phyloP scores from a whole-genome alignment of 2,888 invertebrate species.

The Mamestra brassicae region DNA sequence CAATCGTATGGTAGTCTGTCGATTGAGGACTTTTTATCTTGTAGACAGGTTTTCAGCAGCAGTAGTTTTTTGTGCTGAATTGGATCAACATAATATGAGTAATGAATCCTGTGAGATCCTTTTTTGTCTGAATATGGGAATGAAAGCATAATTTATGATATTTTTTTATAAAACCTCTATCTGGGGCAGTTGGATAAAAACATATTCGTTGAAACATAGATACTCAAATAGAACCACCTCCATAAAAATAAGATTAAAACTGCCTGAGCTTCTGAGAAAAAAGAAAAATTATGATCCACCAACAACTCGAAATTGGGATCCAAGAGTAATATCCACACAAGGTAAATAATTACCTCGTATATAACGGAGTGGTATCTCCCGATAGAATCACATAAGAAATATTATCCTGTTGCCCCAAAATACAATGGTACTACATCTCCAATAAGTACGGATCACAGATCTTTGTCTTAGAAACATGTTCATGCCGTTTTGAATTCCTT shows the following conservation, averaged over 20 bases:
- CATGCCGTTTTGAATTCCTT: constrained; percentile 61
- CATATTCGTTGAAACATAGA: not conserved
- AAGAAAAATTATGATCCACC: constrained; percentile 28
- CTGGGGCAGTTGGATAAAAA: not conserved
- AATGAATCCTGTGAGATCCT: not conserved
- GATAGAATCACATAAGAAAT: constrained; percentile 47
- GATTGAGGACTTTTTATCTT: constrained; percentile 15
- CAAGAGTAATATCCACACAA: constrained; percentile 31
- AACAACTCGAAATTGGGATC: constrained; percentile 17
- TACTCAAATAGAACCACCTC: not conserved
- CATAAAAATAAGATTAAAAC: constrained; percentile 8
- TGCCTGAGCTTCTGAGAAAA: not conserved
- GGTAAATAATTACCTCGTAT: constrained; percentile 59
- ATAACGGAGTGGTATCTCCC: constrained; percentile 37
- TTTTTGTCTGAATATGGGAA: not conserved
- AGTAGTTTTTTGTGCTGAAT: constrained; percentile 1
- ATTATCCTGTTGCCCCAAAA: constrained; percentile 56
- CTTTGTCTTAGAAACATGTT: constrained; percentile 65
- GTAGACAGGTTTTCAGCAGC: constrained; percentile 4
- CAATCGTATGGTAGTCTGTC: constrained; percentile 25
- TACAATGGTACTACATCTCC: constrained; percentile 42
- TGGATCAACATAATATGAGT: not conserved
- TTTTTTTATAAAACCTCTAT: not conserved
- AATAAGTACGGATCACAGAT: constrained; percentile 58
- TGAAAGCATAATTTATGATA: not conserved